Evolutionary conservation across 1,140 invertebrate species (phyloP), one percentile per base, ranked within the genome.

Genomic region (Drosophila ogumai): DNA sequence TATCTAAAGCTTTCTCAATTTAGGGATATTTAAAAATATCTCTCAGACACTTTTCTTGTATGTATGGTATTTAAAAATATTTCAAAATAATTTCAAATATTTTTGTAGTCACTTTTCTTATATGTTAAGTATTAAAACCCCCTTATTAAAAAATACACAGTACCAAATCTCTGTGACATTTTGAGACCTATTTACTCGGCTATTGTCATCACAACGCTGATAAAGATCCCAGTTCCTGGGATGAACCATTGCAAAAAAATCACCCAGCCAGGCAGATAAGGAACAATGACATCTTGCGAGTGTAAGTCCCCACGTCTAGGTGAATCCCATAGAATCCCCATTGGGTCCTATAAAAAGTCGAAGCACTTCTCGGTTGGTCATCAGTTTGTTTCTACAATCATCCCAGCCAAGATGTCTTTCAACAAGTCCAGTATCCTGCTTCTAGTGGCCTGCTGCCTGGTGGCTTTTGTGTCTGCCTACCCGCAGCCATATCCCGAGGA

Each of bases 341-440:
- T n/a, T 31, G 7, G 8, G 10, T 64, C 15, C 54, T 86, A 86
- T 86, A 86, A 54, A 86, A 79, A 15, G 44, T 0, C 6, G 8
- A 9, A 8, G 1, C 17, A 3, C 15, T 10, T 10, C 32, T 15
- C 28, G 0, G 41, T 9, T 22, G 3, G 5, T 0, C 40, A 58
- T 71, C 68, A 86, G 82, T 87, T 82, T 15, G 1, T 41, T 41
- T 76, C 32, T 6, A 28, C 19, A n/a, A 43, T 10, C 8, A n/a
- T 19, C 5, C 12, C 40, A 57, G 38, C 28, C 0, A 82, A 72
- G 75, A 86, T 86, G 82, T 71, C 36, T 25, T 49, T n/a, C 36
- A 65, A 50, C 0, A 81, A 69, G 56, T 64, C 17, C 44, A 49
- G 44, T 25, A 3, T 63, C 2, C 34, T 79, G 49, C 15, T 82